phyloP scores from a whole-genome alignment of 2,113 vertebrate genomes.

The Okapia johnstoni region DNA sequence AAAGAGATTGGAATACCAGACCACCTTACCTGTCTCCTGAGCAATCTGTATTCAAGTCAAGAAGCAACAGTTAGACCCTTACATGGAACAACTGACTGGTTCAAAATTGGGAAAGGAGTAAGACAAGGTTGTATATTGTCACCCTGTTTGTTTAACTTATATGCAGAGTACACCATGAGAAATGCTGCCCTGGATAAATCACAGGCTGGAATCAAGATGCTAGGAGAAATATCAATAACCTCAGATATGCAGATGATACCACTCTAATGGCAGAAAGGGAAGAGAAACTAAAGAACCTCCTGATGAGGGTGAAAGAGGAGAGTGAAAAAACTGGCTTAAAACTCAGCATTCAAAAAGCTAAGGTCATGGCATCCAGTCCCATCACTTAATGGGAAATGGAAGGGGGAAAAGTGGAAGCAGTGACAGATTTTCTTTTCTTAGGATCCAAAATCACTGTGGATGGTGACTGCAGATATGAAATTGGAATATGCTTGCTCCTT shows the following conservation, averaged over 20 bases:
- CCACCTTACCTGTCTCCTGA: background rate
- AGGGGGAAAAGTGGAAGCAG: background rate
- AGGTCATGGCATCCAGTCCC: background rate
- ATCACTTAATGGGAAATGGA: background rate
- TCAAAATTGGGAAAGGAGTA: background rate
- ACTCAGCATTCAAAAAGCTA: background rate
- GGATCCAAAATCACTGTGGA: background rate
- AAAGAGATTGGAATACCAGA: background rate
- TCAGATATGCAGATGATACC: background rate
- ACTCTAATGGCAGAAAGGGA: background rate
- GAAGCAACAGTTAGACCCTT: background rate
- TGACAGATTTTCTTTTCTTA: background rate
- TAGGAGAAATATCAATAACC: background rate
- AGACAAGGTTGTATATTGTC: background rate
- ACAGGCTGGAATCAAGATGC: background rate
- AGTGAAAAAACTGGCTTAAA: background rate
- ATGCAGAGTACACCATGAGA: background rate
- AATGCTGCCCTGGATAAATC: background rate
- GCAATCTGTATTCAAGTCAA: background rate
- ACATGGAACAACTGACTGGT: background rate
- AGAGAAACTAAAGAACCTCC: background rate
- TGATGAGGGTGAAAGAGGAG: background rate
- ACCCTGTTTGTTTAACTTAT: background rate
- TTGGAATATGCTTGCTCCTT: background rate
- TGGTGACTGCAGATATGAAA: background rate